Evolutionary conservation across 2,113 vertebrate species (phyloP).

Genomic region (Scartelaos histophorus): DNA sequence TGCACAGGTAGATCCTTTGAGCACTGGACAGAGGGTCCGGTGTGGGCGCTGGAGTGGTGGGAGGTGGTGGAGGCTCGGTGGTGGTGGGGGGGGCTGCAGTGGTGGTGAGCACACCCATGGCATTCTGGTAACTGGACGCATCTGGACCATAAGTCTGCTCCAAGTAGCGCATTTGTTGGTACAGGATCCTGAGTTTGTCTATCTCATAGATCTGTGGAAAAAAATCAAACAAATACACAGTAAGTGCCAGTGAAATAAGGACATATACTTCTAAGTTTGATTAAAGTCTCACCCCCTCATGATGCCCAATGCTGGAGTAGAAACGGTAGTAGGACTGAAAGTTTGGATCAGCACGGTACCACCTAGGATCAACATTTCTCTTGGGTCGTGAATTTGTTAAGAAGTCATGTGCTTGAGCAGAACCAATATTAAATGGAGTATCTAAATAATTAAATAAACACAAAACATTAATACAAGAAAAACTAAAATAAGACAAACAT

Average conservation of each 20-base stretch:
- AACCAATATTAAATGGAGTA: constrained; percentile 48
- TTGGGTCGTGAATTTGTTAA: constrained; percentile 60
- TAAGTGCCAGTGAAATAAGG: background rate
- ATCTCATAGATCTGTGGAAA: constrained; percentile 75
- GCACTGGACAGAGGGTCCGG: constrained; percentile 56
- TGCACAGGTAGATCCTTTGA: constrained; percentile 66
- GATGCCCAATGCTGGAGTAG: constrained; percentile 78
- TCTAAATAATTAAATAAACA: constrained; percentile 10
- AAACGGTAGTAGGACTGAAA: constrained; percentile 77
- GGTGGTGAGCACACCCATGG: constrained; percentile 55
- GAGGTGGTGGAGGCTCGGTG: constrained; percentile 52
- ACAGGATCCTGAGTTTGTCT: constrained; percentile 72
- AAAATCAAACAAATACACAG: background rate
- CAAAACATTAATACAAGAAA: background rate
- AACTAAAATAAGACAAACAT: background rate
- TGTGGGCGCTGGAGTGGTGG: constrained; percentile 55
- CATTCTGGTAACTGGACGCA: constrained; percentile 69
- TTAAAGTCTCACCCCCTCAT: constrained; percentile 69
- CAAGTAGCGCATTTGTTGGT: constrained; percentile 78
- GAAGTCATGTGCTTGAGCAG: constrained; percentile 65
- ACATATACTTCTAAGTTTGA: background rate
- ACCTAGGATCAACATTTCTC: constrained; percentile 65
- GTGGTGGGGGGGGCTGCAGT: constrained; percentile 40
- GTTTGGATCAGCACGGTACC: constrained; percentile 65
- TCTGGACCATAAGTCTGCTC: constrained; percentile 68